These are phyloP conservation scores for Apus apus DNA, from an alignment of 2,113 vertebrate genomes.

Conservation along the genomic window DNA sequence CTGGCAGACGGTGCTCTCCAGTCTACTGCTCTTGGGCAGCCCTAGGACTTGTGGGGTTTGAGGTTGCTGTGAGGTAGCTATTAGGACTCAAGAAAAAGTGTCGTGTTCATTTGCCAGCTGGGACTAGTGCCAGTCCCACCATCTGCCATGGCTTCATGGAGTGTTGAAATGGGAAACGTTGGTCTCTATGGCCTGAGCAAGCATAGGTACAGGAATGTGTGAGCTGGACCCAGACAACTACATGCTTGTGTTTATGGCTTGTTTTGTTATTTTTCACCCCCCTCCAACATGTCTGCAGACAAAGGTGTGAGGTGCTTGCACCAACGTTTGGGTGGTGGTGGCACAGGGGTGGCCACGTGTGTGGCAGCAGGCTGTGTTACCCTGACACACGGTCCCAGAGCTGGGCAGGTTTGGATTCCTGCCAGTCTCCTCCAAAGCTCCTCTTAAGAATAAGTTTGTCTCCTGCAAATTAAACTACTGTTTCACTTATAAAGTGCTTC, in stretches of 20 bases:
- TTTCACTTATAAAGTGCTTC: background rate
- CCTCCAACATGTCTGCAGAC: background rate
- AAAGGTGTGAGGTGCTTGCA: background rate
- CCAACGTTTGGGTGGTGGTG: background rate
- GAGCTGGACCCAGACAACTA: background rate
- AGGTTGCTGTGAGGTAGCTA: background rate
- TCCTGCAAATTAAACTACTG: background rate
- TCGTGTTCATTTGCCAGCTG: background rate
- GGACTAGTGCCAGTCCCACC: accelerated
- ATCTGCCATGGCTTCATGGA: accelerated
- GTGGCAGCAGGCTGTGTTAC: background rate
- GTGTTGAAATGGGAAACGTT: background rate
- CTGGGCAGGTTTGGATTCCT: accelerated
- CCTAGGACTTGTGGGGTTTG: no score
- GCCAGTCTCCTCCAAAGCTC: background rate
- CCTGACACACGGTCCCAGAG: accelerated
- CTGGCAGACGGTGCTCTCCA: background rate
- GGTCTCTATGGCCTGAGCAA: background rate
- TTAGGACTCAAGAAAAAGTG: background rate
- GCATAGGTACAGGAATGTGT: background rate
- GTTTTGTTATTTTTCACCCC: background rate
- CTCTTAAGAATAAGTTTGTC: background rate
- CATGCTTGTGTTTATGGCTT: background rate
- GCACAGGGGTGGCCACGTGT: accelerated
- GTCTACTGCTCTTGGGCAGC: background rate